Evolutionary conservation across 2,797 vertebrate genomes (phyloP).

Genomic region (Mormyrops attenuatus): DNA sequence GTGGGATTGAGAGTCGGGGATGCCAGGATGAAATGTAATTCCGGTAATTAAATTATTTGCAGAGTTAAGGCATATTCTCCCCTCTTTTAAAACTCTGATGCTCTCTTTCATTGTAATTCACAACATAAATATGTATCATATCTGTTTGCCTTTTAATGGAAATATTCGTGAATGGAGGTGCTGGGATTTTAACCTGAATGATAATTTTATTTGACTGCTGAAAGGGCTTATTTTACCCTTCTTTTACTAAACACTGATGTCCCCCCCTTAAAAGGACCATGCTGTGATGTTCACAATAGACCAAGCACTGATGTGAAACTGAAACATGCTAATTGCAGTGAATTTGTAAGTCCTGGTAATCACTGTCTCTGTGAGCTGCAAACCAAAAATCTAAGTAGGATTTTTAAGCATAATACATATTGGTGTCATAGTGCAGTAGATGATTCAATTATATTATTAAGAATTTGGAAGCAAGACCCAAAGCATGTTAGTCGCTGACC

Average conservation of each 20-base stretch:
- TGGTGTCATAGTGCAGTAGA: not conserved
- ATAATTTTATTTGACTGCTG: not conserved
- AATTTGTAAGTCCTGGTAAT: not conserved
- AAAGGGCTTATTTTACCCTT: constrained; percentile 7
- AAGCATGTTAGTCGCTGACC: not conserved
- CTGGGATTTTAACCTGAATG: not conserved
- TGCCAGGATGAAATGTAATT: not conserved
- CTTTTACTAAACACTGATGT: not conserved
- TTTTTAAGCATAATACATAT: not conserved
- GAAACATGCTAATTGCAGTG: not conserved
- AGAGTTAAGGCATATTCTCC: not conserved
- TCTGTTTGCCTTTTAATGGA: not conserved
- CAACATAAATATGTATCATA: not conserved
- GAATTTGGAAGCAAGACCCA: not conserved
- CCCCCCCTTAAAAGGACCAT: not conserved
- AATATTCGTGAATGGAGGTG: not conserved
- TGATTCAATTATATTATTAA: not conserved
- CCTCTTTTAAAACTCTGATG: not conserved
- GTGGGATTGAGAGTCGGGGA: not conserved
- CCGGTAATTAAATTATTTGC: not conserved
- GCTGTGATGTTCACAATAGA: not conserved
- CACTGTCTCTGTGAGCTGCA: not conserved
- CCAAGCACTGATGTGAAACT: not conserved
- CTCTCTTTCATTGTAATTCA: not conserved
- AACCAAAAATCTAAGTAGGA: not conserved